Evolutionary conservation across 2,888 invertebrate species (phyloP), one percentile per base, ranked within the genome.

Genomic region (Erebia aethiops): DNA sequence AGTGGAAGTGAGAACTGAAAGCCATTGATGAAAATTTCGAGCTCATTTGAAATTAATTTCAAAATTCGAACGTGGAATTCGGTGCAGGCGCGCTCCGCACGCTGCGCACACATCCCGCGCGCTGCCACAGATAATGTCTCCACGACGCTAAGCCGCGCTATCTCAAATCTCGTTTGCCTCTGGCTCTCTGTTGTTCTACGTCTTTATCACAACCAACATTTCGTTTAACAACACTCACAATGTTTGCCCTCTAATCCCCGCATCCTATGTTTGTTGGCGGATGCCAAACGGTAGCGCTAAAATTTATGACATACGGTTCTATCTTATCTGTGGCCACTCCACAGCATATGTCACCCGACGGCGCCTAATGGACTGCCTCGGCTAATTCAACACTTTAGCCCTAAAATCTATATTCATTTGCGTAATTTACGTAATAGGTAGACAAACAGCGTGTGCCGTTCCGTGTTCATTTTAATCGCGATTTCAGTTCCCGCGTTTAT

Each of bases 311-410:
- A 93, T 91, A 91, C 88, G 91, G 91, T 84, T 90, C 87, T 92
- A 92, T 92, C 93, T 93, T 92, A 93, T 93, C 93, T 87, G 77
- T 86, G 85, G 77, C 87, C 90, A 92, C 92, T 92, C 86, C 82
- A 84, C 85, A 86, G 86, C 92, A 92, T 91, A 92, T 93, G 93
- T 87, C 87, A 82, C 84, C 80, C 75, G 75, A 81, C 84, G 83
- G 79, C 84, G 87, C 84, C 82, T 92, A 93, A 92, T 92, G 91
- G 90, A 90, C 80, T 76, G 80, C 83, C 85, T 85, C 78, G 78
- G 81, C 84, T 86, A 87, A 88, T 86, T 87, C 86, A 90, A 91
- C 89, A 90, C 87, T 89, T 88, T 87, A 80, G 78, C 80, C 87
- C 87, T 87, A 87, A 91, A 89, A 88, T 82, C 82, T 80, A 79